These are phyloP conservation scores for Alcedo atthis DNA, from an alignment of 2,797 vertebrate genomes.

Conservation along the genomic window DNA sequence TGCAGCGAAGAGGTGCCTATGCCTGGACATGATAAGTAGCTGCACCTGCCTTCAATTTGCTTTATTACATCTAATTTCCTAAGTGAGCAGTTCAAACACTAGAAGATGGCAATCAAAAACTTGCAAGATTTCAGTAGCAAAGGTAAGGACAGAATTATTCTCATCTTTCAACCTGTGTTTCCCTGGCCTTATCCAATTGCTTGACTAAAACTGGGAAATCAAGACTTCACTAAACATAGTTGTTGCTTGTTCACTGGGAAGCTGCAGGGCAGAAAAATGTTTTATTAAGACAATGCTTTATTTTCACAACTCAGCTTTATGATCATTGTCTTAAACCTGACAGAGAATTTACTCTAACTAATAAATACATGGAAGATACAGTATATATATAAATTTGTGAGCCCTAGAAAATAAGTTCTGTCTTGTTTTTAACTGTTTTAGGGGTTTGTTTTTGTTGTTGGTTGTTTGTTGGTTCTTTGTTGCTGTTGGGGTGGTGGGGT, in stretches of 20 bases:
- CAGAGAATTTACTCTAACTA: constrained; percentile 29
- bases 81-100: not conserved
- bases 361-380: not conserved
- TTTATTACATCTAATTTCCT: constrained; percentile 48
- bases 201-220: constrained; percentile 10
- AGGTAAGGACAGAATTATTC: not conserved
- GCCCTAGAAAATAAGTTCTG: not conserved
- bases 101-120: not conserved
- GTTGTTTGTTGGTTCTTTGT: too few relatives aligned
- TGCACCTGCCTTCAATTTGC: constrained; percentile 58
- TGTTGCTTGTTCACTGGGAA: not conserved
- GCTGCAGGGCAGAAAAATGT: not conserved
- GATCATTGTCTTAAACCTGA: not conserved
- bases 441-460: too few relatives aligned
- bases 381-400: not conserved
- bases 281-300: constrained; percentile 8
- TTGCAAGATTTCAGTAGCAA: not conserved
- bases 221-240: not conserved
- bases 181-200: not conserved
- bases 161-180: not conserved
- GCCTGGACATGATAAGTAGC: constrained; percentile 1
- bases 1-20: constrained; percentile 21
- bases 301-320: constrained; percentile 39
- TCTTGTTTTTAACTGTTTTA: not conserved
- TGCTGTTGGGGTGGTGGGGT: too few relatives aligned